Base-by-base conservation (phyloP, 2,888 invertebrate species). In the Xestobium rufovillosum region DNA sequence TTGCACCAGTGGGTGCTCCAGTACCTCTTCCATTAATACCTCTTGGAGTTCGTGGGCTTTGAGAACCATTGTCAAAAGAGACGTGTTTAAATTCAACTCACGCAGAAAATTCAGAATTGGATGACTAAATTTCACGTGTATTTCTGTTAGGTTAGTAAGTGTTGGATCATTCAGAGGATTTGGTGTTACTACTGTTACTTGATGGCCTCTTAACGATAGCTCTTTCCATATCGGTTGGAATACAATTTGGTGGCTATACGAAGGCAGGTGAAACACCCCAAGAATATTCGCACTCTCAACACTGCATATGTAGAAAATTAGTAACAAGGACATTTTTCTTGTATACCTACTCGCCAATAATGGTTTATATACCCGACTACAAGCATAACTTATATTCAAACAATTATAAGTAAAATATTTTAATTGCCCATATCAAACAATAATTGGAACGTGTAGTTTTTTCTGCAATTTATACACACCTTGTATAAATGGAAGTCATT, bases 131-230 rank as follows among this genome's bases (percentile, higher is more conserved):
- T 52, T 44, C 4, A 55, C 47, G 34, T 59, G 53, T 9, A 61
- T 57, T 51, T 61, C 60, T 1, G 56, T 60, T 14, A 61, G 36
- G 38, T 60, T 61, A 3, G 42, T 43, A 31, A 61, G 40, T 1
- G 39, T 30, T 1, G 49, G 39, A 34, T 60, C 55, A 13, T 52
- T 55, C 14, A 60, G 35, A 6, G 61, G 61, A 42, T 51, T 45
- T 1, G 61, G 54, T 3, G 59, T 59, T 11, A 61, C 43, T 1
- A 59, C 55, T 10, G 52, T 52, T 0, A 61, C 56, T 37, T 57
- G 31, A 36, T 61, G 61, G 3, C 61, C 61, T 36, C 53, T 47
- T 34, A 55, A 44, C 8, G 56, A 56, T 14, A 60, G 36, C 44
- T 56, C 57, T 29, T 42, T 48, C 55, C 55, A 59, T 13, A 57